phyloP scores from a whole-genome alignment of 1,140 invertebrate species.

The Ceratosolen solmsi region DNA sequence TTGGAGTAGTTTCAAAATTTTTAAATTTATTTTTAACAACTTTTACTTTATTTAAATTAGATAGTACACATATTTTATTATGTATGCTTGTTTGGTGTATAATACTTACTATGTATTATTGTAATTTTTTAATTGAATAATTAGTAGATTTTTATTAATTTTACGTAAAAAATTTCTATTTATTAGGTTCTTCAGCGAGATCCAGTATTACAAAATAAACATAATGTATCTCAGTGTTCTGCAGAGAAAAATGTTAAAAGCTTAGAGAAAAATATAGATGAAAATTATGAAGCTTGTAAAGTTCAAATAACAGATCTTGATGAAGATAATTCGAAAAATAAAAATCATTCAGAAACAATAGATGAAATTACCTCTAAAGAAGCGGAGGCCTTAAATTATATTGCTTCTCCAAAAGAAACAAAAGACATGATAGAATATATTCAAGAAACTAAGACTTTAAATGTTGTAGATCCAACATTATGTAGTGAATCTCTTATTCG shows the following conservation, averaged over 20 bases:
- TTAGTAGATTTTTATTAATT: neutral
- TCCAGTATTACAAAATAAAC: constrained; percentile 33
- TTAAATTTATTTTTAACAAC: no score
- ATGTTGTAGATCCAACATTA: constrained; percentile 30
- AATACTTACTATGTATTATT: no score
- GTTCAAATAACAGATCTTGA: constrained; percentile 61
- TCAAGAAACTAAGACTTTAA: constrained; percentile 31
- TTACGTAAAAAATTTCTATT: neutral
- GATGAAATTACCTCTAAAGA: constrained; percentile 27
- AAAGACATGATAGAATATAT: constrained; percentile 26
- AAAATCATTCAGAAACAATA: constrained; percentile 26
- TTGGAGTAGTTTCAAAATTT: no score
- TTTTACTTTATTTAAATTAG: no score
- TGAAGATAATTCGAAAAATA: constrained; percentile 54
- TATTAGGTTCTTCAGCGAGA: constrained; percentile 49
- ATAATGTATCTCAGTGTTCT: constrained; percentile 15
- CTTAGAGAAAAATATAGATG: constrained; percentile 37
- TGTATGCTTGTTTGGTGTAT: no score
- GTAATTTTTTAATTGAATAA: no score
- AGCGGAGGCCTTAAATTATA: constrained; percentile 38
- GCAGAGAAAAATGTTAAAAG: constrained; percentile 50
- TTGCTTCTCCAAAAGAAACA: constrained; percentile 35
- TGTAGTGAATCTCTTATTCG: constrained; percentile 28
- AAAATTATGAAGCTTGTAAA: constrained; percentile 30
- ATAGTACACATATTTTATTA: no score